A percentile compares a stretch with the other conserved stretches of the same genome.
Conservation (phyloP, 2,888 invertebrate genomes). For the Dryocosmus kuriphilus region DNA sequence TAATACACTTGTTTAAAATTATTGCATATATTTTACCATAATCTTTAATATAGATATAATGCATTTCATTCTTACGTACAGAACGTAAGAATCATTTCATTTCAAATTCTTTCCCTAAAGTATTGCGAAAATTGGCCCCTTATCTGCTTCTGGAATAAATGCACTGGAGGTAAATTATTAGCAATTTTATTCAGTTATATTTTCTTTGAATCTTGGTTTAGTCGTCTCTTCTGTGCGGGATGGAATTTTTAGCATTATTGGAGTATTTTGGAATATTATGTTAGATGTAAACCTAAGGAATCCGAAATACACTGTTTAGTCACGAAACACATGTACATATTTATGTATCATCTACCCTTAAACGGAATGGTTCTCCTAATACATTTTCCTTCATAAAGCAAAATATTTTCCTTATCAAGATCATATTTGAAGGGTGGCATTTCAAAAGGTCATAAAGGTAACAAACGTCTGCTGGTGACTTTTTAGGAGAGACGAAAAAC, state of each 20-base stretch:
- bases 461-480: too few relatives aligned
- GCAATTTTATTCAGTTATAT: background rate
- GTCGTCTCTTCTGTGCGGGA: background rate
- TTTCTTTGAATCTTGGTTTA: background rate
- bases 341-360: too few relatives aligned
- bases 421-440: too few relatives aligned
- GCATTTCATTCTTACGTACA: conserved; percentile 49
- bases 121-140: conserved; percentile 72
- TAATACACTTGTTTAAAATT: background rate
- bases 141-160: conserved; percentile 66
- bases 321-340: too few relatives aligned
- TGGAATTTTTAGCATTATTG: background rate
- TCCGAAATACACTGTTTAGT: too few relatives aligned
- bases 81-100: conserved; percentile 51
- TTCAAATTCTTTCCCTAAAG: conserved; percentile 50
- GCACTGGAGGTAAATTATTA: conserved; percentile 16
- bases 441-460: too few relatives aligned
- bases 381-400: background rate
- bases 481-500: too few relatives aligned
- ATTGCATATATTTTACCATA: background rate
- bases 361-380: background rate
- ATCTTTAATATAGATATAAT: background rate
- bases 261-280: too few relatives aligned
- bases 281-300: too few relatives aligned
- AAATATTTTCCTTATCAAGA: background rate